Evolutionary conservation across 2,888 invertebrate genomes (phyloP).

Genomic region (Salpingus planirostris): DNA sequence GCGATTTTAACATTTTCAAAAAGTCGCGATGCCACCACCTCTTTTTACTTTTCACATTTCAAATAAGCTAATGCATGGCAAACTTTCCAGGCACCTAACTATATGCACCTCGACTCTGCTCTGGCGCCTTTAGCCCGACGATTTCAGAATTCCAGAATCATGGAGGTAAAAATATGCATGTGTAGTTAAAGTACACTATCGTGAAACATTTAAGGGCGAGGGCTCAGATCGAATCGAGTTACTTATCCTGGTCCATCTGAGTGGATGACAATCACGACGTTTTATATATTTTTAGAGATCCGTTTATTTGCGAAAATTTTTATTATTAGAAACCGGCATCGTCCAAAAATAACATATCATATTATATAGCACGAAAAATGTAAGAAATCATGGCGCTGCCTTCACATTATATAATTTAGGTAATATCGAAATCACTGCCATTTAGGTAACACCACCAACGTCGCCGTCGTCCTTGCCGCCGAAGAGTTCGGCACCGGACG

Average conservation of each 20-base stretch:
- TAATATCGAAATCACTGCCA: slow-evolving; percentile 8
- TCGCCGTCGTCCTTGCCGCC: too few relatives aligned
- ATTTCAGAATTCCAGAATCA: too few relatives aligned
- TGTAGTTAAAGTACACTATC: background rate
- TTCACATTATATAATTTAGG: slow-evolving; percentile 29
- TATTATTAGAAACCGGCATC: slow-evolving; percentile 33
- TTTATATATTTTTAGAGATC: slow-evolving; percentile 15
- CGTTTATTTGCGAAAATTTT: slow-evolving; percentile 28
- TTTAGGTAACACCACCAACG: slow-evolving; percentile 4
- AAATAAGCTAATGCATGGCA: background rate
- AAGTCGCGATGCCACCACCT: slow-evolving; percentile 19
- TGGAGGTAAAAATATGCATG: too few relatives aligned
- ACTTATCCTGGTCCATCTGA: too few relatives aligned
- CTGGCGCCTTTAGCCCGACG: too few relatives aligned
- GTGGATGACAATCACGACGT: background rate
- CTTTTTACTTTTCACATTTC: slow-evolving; percentile 5
- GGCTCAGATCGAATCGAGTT: too few relatives aligned
- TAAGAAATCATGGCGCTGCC: slow-evolving; percentile 26
- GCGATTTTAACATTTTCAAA: slow-evolving; percentile 24
- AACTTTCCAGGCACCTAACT: too few relatives aligned
- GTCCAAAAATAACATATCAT: slow-evolving; percentile 36
- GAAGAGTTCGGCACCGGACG: too few relatives aligned
- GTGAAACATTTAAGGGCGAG: background rate
- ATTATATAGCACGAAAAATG: slow-evolving; percentile 24
- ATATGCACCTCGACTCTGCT: too few relatives aligned